phyloP scores from a whole-genome alignment of 1,140 invertebrate genomes.

The Tetramorium parvispinum region DNA sequence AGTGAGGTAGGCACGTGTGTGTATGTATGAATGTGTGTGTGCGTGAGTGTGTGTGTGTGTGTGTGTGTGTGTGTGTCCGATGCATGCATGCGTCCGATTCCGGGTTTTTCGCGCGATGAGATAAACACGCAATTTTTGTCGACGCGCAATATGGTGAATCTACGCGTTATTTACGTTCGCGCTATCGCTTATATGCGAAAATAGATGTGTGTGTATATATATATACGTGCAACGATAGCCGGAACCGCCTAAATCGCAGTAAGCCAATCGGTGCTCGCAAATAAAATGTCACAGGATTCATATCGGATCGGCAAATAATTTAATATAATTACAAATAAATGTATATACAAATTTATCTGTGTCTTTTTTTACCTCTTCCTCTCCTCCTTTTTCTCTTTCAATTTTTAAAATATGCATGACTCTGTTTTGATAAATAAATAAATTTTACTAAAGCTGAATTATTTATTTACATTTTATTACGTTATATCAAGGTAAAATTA shows the following conservation, averaged over 20 bases:
- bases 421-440: neutral
- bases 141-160: neutral
- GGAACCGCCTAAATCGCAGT: neutral
- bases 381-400: too few relatives aligned
- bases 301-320: neutral
- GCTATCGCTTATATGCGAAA: neutral
- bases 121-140: constrained; percentile 25
- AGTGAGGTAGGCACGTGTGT: constrained; percentile 51
- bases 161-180: constrained; percentile 19
- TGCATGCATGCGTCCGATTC: neutral
- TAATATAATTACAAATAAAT: neutral
- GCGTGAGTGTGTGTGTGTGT: neutral
- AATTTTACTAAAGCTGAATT: neutral
- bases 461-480: neutral
- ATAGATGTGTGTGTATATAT: too few relatives aligned
- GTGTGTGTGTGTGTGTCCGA: neutral
- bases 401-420: neutral
- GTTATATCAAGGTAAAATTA: neutral
- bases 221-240: neutral
- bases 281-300: neutral
- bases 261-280: neutral
- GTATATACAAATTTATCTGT: neutral
- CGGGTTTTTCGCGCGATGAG: constrained; percentile 9
- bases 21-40: too few relatives aligned
- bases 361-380: too few relatives aligned